Evolutionary conservation across 1,140 invertebrate genomes (phyloP).

Genomic region (Tetraneura akinire): DNA sequence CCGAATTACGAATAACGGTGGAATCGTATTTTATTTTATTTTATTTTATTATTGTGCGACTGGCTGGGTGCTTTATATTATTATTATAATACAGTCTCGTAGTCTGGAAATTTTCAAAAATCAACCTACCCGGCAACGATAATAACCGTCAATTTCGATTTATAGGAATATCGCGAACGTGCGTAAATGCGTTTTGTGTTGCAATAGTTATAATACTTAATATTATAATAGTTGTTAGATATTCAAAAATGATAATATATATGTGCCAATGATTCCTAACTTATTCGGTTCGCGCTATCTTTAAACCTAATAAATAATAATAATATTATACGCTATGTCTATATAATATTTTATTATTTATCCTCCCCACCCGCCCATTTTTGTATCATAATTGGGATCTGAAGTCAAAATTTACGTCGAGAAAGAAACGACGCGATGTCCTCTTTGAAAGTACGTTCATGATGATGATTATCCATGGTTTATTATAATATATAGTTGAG

Average conservation of each 20-base stretch:
- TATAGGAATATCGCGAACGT: not conserved
- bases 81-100: no score
- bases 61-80: no score
- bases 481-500: no score
- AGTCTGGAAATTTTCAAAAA: not conserved
- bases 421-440: no score
- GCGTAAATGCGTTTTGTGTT: not conserved
- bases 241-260: not conserved
- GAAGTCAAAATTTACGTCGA: not conserved
- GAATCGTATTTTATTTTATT: no score
- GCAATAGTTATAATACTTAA: not conserved
- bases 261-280: not conserved
- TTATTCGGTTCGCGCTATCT: not conserved
- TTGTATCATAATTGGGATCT: not conserved
- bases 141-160: not conserved
- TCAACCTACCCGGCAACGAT: no score
- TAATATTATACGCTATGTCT: not conserved
- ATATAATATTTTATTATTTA: no score
- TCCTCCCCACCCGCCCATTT: no score
- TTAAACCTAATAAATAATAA: not conserved
- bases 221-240: not conserved
- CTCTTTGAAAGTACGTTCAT: no score
- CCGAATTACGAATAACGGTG: not conserved
- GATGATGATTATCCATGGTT: no score
- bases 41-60: no score